These are phyloP conservation scores for Menidia menidia DNA, from an alignment of 2,797 vertebrate genomes.

Conservation along the genomic window DNA sequence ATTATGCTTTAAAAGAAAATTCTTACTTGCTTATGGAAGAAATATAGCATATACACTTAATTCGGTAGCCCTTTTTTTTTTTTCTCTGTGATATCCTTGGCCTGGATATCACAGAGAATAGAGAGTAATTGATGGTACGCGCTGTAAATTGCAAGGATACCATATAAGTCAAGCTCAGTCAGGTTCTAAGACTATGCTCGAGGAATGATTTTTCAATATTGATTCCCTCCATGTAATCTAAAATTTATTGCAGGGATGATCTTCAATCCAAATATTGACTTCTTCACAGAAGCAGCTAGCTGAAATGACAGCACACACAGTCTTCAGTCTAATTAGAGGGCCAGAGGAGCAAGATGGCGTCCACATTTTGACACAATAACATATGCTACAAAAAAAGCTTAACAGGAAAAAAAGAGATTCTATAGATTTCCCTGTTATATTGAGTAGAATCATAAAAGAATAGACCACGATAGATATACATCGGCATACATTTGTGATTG, in stretches of 20 bases:
- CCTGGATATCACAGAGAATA: too few relatives aligned
- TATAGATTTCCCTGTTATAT: background rate
- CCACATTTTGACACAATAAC: constrained; percentile 10
- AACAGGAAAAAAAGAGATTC: background rate
- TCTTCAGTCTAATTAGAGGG: constrained; percentile 43
- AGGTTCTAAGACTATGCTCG: constrained; percentile 25
- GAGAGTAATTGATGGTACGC: background rate
- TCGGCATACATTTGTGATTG: background rate
- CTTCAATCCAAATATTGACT: constrained; percentile 58
- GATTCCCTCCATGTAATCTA: constrained; percentile 45
- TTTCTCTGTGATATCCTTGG: too few relatives aligned
- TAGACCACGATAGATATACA: background rate
- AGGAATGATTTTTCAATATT: constrained; percentile 42
- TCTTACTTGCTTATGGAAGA: too few relatives aligned
- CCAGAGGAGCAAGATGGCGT: constrained; percentile 8
- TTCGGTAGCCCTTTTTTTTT: too few relatives aligned
- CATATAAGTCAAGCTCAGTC: constrained; percentile 20
- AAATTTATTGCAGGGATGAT: constrained; percentile 56
- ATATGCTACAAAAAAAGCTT: background rate
- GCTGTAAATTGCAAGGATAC: constrained; percentile 26
- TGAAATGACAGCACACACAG: constrained; percentile 37
- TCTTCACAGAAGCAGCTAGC: constrained; percentile 25
- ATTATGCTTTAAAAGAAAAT: too few relatives aligned
- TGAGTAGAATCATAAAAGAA: background rate
- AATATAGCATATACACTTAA: too few relatives aligned